These are phyloP conservation scores for Pherbina coryleti DNA, from an alignment of 2,888 invertebrate genomes.

Conservation along the genomic window DNA sequence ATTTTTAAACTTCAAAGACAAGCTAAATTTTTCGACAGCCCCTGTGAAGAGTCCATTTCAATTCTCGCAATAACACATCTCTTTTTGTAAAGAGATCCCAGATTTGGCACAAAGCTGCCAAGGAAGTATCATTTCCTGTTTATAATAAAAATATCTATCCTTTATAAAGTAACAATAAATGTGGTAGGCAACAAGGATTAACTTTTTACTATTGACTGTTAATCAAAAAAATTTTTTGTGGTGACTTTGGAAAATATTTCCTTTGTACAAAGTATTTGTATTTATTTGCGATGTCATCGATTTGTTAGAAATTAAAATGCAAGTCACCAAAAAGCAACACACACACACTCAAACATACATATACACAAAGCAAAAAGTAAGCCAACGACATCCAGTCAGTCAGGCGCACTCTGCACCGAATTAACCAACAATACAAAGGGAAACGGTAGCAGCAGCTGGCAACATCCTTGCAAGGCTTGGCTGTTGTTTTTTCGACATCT, in stretches of 20 bases:
- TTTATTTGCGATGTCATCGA: background rate
- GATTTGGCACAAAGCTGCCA: constrained; percentile 23
- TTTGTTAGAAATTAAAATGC: constrained; percentile 35
- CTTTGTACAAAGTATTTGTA: no score
- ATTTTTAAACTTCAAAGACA: background rate
- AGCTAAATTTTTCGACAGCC: background rate
- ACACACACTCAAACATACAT: background rate
- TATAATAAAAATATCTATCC: no score
- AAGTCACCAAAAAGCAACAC: constrained; percentile 18
- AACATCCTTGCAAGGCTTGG: background rate
- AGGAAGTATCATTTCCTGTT: no score
- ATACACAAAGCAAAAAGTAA: background rate
- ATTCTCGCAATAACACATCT: background rate
- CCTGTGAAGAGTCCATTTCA: no score
- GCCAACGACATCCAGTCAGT: background rate
- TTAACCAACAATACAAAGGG: background rate
- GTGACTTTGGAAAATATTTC: no score
- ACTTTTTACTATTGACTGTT: no score
- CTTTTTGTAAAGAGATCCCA: no score
- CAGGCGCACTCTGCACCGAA: background rate
- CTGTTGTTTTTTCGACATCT: background rate
- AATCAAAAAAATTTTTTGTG: no score
- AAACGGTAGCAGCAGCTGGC: background rate
- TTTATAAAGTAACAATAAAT: no score
- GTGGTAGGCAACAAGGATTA: no score